Evolutionary conservation across 2,888 invertebrate genomes (phyloP).

Genomic region (Rhagium mordax): DNA sequence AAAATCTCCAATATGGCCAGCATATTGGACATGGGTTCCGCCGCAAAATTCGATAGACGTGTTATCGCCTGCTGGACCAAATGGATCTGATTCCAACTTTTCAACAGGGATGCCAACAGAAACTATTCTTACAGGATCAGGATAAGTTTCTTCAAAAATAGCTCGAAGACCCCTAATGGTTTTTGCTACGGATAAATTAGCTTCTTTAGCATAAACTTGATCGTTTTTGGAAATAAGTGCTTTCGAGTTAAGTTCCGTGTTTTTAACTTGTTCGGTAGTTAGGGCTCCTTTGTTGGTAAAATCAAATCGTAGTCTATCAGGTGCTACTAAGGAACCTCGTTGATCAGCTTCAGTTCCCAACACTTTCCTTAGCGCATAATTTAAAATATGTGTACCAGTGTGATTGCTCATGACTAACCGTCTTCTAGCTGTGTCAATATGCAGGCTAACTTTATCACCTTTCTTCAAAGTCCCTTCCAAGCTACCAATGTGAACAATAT

Average conservation of each 20-base stretch:
- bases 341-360: conserved; percentile 95
- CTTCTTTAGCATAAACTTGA: conserved; percentile 89
- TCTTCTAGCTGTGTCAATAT: conserved; percentile 89
- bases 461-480: conserved; percentile 88
- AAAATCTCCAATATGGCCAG: conserved; percentile 95
- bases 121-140: conserved; percentile 95
- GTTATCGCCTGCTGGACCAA: conserved; percentile 81
- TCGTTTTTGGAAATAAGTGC: conserved; percentile 73
- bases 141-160: conserved; percentile 99
- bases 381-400: conserved; percentile 97
- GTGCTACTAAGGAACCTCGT: conserved; percentile 96
- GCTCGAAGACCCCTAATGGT: conserved; percentile 94
- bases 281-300: conserved; percentile 96
- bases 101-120: conserved; percentile 93
- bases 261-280: conserved; percentile 89
- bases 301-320: conserved; percentile 97
- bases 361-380: conserved; percentile 93
- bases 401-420: conserved; percentile 98
- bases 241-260: conserved; percentile 86
- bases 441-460: conserved; percentile 87
- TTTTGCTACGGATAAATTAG: conserved; percentile 87
- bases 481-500: conserved; percentile 93
- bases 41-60: conserved; percentile 99
- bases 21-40: conserved; percentile 94
- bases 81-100: conserved; percentile 88